Base-by-base conservation (phyloP, 2,797 vertebrate species). In the Phyllotis vaccarum region DNA sequence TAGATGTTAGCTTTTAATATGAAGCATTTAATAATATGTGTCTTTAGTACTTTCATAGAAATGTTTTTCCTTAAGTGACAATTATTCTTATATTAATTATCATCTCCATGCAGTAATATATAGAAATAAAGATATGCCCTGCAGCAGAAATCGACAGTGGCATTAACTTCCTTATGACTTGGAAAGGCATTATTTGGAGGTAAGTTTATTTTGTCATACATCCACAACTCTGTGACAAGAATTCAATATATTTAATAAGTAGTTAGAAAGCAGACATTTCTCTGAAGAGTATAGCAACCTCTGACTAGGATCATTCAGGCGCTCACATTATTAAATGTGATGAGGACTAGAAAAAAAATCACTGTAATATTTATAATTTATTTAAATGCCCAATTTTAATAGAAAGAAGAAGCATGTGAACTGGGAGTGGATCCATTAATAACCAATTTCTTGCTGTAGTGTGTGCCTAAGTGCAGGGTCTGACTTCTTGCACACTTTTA, bases 201-300 rank as follows among this genome's bases (percentile, higher is more conserved):
- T 75, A 86, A 81, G 52, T 89, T 98, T 96, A 96, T 98, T 97
- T 97, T 97, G 79, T 79, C 93, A 78, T 93, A 46, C 64, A 92
- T 98, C 96, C 94, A 86, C 93, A 70, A 90, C 56, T 94, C 74
- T 13, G 0, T 96, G 70, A 91, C 91, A 96, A 49, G 21, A 98
- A 95, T 97, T 97, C 76, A 95, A 78, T 96, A 72, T 97, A 96
- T 98, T 97, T 97, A 96, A 85, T 97, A 97, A 98, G 62, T 97
- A 96, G 88, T 94, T 92, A 94, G 95, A 93, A 88, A 98, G 56
- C 46, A 97, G 96, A 97, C 97, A 97, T 91, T 96, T 98, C 81
- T 92, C 79, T 64, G 68, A 96, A 95, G 94, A 97, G 79, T 95
- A 95, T 81, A 97, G 88, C 90, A 98, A 95, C 95, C 54, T 96